Conservation (phyloP, 2,888 invertebrate genomes). For the Dynastes grantii region DNA sequence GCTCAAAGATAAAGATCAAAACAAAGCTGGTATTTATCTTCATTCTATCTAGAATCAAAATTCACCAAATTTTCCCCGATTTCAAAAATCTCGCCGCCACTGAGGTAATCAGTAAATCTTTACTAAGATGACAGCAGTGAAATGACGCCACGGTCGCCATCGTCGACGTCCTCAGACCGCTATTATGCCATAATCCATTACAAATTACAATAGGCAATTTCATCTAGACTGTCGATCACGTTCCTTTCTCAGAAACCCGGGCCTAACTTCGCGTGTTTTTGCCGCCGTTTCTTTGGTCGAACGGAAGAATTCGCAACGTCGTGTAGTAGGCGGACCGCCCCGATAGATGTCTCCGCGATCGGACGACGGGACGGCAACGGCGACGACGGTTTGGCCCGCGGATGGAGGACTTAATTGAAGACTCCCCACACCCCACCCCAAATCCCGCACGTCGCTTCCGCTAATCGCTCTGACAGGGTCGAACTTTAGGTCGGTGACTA, state of each 20-base stretch:
- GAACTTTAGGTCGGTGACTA: too few species aligned
- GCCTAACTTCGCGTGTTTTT: constrained; percentile 61
- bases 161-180: constrained; percentile 20
- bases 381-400: constrained; percentile 56
- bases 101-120: too few species aligned
- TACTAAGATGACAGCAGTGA: constrained; percentile 39
- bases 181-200: constrained; percentile 63
- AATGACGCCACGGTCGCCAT: constrained; percentile 6
- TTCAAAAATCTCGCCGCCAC: too few species aligned
- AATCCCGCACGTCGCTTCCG: too few species aligned
- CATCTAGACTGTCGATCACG: constrained; percentile 67
- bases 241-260: constrained; percentile 62
- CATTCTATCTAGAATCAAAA: too few species aligned
- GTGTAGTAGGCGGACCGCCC: constrained; percentile 61
- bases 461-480: too few species aligned
- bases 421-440: neutral
- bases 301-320: constrained; percentile 60
- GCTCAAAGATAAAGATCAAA: too few species aligned
- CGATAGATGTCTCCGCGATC: constrained; percentile 57
- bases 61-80: too few species aligned
- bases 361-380: constrained; percentile 52
- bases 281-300: constrained; percentile 9
- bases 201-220: constrained; percentile 68
- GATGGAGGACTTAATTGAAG: neutral
- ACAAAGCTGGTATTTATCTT: too few species aligned